Base-by-base conservation (phyloP, 2,888 invertebrate genomes). In the Drosophila hawaiiensis region DNA sequence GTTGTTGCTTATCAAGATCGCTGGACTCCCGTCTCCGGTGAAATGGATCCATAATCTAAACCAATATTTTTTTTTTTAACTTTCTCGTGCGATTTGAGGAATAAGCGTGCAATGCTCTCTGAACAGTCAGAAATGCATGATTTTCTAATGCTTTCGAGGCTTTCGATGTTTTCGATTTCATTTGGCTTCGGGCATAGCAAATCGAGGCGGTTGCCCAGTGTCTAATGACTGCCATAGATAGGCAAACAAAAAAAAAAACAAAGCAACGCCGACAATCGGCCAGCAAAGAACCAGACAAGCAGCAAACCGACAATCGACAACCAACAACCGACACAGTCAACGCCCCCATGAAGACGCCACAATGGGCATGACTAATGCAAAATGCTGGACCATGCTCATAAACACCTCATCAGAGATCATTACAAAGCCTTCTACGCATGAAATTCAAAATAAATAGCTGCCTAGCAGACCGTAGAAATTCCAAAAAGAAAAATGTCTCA, bases 391-490 rank as follows among this genome's bases (percentile, higher is more conserved):
- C 60, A 70, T 76, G 80, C 68, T 85, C 89, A 84, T 85, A 85
- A 85, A 89, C 89, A 85, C 85, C 85, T 85, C 89, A 85, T 85
- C 85, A 87, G 89, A 39, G 84, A 84, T 84, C 89, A 89, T 84
- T 84, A 84, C 86, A 61, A 76, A 62, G 89, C 85, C 85, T 87
- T 89, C 84, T 80, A 76, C 71, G 87, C 82, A 78, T 64, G 43
- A 76, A 82, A 87, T 78, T 87, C 71, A 73, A 87, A 70, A 73
- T 76, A 84, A 82, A 78, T 80, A 62, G 74, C 33, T 69, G 61
- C 19, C 72, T 50, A 64, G 28, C 75, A 54, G 74, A 76, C 33
- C 66, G 65, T 62, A 39, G 49, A 68, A 65, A 75, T 62, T 43
- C 60, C 56, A 53, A 62, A 49, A 66, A 71, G 66, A 78, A 73